These are phyloP conservation scores for Meloidogyne exigua DNA, from an alignment of 1,140 invertebrate species.

Conservation along the genomic window DNA sequence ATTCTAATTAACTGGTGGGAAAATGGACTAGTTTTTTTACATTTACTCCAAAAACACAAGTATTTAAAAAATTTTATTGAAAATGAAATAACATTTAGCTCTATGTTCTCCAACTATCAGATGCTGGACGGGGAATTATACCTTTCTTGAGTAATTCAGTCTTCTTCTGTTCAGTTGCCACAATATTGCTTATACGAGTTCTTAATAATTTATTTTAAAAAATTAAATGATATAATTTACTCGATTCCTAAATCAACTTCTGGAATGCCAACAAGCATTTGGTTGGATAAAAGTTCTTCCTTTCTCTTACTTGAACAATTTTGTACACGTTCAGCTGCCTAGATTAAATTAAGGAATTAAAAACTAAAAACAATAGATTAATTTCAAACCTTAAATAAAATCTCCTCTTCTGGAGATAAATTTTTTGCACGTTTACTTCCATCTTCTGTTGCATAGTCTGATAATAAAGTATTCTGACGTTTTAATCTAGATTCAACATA, in stretches of 20 bases:
- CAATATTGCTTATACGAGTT: conserved; percentile 56
- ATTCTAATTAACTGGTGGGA: no score
- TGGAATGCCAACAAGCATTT: conserved; percentile 99
- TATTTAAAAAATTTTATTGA: no score
- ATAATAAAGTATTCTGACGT: not conserved
- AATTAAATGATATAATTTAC: conserved; percentile 65
- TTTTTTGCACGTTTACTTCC: conserved; percentile 9
- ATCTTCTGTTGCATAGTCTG: not conserved
- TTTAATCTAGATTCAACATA: conserved; percentile 41
- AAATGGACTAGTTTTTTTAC: no score
- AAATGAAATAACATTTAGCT: not conserved
- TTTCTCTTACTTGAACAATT: conserved; percentile 71
- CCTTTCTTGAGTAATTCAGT: conserved; percentile 41
- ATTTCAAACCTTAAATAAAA: conserved; percentile 7
- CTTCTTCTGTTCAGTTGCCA: conserved; percentile 62
- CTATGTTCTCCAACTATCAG: not conserved
- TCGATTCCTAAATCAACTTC: conserved; percentile 98
- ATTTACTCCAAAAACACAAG: no score
- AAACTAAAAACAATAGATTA: not conserved
- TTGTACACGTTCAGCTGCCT: conserved; percentile 53
- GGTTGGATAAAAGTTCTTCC: conserved; percentile 98
- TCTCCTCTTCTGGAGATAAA: conserved; percentile 16
- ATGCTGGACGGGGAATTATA: not conserved
- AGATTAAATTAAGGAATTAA: conserved; percentile 25
- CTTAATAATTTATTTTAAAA: conserved; percentile 41